Conservation (phyloP, 2,888 invertebrate genomes). For the Drosophila paucipuncta region DNA sequence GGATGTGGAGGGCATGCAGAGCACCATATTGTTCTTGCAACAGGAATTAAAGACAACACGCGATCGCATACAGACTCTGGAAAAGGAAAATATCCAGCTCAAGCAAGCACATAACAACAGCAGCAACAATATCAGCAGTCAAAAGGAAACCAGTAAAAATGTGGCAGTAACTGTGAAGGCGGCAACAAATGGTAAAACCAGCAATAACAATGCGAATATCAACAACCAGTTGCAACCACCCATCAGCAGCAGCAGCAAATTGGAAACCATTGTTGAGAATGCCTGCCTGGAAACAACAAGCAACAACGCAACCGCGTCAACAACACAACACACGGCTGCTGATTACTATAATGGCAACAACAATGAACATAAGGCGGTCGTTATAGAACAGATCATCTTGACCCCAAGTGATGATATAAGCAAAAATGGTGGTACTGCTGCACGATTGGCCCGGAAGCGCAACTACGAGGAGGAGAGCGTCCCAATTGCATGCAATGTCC, state of each 20-base stretch:
- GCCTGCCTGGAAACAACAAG: conserved; percentile 54
- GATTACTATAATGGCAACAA: conserved; percentile 58
- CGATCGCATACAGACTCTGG: conserved; percentile 88
- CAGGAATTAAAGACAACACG: conserved; percentile 95
- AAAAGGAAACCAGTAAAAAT: conserved; percentile 40
- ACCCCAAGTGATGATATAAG: conserved; percentile 47
- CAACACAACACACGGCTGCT: conserved; percentile 12
- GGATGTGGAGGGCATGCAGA: conserved; percentile 99
- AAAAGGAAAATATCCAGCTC: conserved; percentile 86
- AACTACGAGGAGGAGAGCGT: conserved; percentile 81
- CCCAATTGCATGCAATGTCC: conserved; percentile 23
- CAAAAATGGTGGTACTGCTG: conserved; percentile 47
- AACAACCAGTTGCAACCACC: conserved; percentile 52
- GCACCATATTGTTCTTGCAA: conserved; percentile 97
- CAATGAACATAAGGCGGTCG: conserved; percentile 45
- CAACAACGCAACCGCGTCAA: neutral
- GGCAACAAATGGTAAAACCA: conserved; percentile 57
- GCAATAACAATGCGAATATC: conserved; percentile 34
- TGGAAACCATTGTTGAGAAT: conserved; percentile 81
- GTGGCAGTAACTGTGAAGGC: conserved; percentile 4
- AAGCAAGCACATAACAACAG: conserved; percentile 60
- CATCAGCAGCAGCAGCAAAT: conserved; percentile 36
- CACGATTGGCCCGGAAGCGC: conserved; percentile 79
- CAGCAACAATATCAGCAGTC: conserved; percentile 38
- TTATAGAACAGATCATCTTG: conserved; percentile 31